Evolutionary conservation across 2,888 invertebrate species (phyloP), one percentile per base, ranked within the genome.

Genomic region (Unio pictorum): DNA sequence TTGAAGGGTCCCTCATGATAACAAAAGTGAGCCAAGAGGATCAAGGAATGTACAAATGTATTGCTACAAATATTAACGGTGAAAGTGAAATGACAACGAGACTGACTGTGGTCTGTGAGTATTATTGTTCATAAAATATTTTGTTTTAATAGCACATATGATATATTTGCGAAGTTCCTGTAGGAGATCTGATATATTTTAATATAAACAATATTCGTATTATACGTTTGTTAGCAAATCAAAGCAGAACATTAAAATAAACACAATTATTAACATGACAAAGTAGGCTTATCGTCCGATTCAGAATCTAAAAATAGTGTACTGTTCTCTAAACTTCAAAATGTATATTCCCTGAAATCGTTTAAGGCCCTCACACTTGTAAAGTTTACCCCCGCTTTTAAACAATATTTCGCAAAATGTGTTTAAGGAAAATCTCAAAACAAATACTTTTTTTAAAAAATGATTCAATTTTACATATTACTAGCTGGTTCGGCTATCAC

Each of bases 1-100:
- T 69, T 7, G 75, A 93, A 89, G 98, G 98, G 0, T 96, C 95
- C 88, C 92, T 98, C 8, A 93, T 95, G 61, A 95, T 98, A 71
- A 93, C 94, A 1, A 71, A 77, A 8, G 61, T 88, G 17, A 71
- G 74, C 18, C 20, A 26, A 4, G 45, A 68, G 0, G 88, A 89
- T 66, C 71, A 66, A 4, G 89, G 88, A 0, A 28, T 56, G 5
- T 89, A 88, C 71, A 81, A 76, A 5, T 89, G 89, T 67, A 65
- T 68, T 59, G 89, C 88, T 0, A 72, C 67, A 0, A 88, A 87
- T 60, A 56, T 45, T 8, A 67, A 76, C n/a, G 88, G 88, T 0
- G 67, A 73, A 56, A 73, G 70, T n/a, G 60, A 69, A 55, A 71
- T 72, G 4, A 66, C 67, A 6, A 69, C 73, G 17, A 34, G 57